Conservation (phyloP, 2,797 vertebrate species). For the Sphenodon punctatus region DNA sequence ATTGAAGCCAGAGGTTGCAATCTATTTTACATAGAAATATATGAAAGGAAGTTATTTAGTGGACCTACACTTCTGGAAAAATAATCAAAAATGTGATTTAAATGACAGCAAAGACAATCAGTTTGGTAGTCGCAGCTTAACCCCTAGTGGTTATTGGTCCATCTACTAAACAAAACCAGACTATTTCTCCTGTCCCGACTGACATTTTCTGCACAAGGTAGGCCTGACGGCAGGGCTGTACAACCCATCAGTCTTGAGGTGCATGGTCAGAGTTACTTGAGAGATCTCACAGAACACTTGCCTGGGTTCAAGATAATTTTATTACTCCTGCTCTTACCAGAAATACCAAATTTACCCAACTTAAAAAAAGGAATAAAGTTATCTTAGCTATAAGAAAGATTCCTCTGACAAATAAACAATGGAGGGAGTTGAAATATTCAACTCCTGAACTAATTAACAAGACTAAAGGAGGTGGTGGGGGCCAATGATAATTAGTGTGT, state of each 20-base stretch:
- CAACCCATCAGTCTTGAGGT: neutral
- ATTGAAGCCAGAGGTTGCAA: neutral
- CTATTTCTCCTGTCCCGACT: neutral
- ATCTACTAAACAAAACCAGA: neutral
- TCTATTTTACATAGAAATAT: slow-evolving; percentile 18
- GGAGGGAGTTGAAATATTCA: slow-evolving; percentile 73
- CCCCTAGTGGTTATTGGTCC: slow-evolving; percentile 38
- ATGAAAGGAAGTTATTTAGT: neutral
- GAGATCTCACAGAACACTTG: slow-evolving; percentile 44
- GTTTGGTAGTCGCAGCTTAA: slow-evolving; percentile 46
- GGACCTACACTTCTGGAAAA: neutral
- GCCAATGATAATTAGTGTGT: slow-evolving; percentile 80
- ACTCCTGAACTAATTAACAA: slow-evolving; percentile 79
- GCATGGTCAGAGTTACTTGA: slow-evolving; percentile 34
- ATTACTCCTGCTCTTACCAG: slow-evolving; percentile 7
- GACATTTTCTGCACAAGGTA: slow-evolving; percentile 38
- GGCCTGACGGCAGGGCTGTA: slow-evolving; percentile 20
- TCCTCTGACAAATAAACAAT: slow-evolving; percentile 66
- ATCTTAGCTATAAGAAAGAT: slow-evolving; percentile 39
- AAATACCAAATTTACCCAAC: slow-evolving; percentile 43
- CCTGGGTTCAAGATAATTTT: slow-evolving; percentile 32
- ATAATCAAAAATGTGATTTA: slow-evolving; percentile 36
- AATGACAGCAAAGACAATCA: slow-evolving; percentile 31
- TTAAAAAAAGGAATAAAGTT: slow-evolving; percentile 61
- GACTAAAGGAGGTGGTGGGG: slow-evolving; percentile 65